Evolutionary conservation across 2,797 vertebrate genomes (phyloP).

Genomic region (Syndactyla subalaris): DNA sequence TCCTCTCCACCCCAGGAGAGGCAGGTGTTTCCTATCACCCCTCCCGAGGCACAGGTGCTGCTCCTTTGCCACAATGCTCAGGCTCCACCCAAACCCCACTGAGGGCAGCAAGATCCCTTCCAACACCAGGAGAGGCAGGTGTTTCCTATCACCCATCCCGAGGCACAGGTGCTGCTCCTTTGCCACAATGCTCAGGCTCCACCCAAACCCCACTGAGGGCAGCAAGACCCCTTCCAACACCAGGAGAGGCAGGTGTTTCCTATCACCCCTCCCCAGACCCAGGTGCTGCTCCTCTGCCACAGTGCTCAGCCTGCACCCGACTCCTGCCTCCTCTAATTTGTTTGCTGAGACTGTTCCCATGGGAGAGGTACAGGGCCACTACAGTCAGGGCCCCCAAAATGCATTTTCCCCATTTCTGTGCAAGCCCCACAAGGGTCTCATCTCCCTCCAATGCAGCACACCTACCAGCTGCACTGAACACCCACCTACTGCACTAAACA

Average conservation of each 20-base stretch:
- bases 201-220: accelerated
- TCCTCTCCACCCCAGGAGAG: background rate
- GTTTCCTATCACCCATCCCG: background rate
- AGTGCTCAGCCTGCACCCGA: accelerated
- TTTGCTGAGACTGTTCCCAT: background rate
- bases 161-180: background rate
- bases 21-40: background rate
- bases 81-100: accelerated
- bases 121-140: background rate
- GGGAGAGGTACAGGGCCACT: accelerated
- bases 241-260: background rate
- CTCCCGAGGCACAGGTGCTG: background rate
- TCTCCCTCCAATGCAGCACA: accelerated
- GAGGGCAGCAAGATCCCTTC: accelerated
- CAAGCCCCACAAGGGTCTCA: background rate
- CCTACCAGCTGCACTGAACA: background rate
- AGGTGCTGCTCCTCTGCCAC: background rate
- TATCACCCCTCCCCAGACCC: background rate
- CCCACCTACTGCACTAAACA: accelerated
- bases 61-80: background rate
- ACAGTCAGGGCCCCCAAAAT: background rate
- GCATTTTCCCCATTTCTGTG: background rate
- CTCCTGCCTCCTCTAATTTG: accelerated
- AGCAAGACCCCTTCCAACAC: background rate
- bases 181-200: background rate